Evolutionary conservation across 2,888 invertebrate species (phyloP), one percentile per base, ranked within the genome.

Genomic region (Eilema caniola): DNA sequence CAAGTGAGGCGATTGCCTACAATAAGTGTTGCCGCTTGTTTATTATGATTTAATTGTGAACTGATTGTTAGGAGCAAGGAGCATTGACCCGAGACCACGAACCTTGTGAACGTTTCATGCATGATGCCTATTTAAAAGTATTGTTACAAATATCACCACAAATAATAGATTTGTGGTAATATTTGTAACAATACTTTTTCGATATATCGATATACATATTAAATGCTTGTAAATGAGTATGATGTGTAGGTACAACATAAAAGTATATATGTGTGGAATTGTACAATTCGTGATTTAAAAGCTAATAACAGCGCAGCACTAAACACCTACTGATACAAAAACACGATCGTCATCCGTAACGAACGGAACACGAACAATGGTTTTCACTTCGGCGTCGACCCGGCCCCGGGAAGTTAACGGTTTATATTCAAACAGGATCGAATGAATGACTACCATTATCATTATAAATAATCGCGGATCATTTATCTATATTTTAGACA

Each of bases 331-430:
- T 73, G 71, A 76, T 74, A 79, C 74, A 78, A 80, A 79, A 78
- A 85, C 84, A 82, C 79, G 86, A 82, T 77, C 86, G 84, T 81
- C 78, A 77, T 85, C 88, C 85, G 86, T 85, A 86, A 83, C 84
- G 83, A 85, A 83, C 84, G 85, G 83, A 85, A 88, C 86, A 85
- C 75, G 83, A 87, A 86, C 88, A 88, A 88, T 83, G 78, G 80
- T 78, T 64, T 75, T 77, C 73, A 78, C 79, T 68, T 64, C 63
- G 68, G 47, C 76, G 70, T 68, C 78, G 72, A 70, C 67, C 69
- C 81, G 81, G 80, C 83, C 87, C 86, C 87, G 89, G 88, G 89
- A 89, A 88, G 85, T 83, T 86, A 89, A 88, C 89, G 88, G 88
- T 79, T 76, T 79, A 78, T 80, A 85, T 83, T 83, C 84, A 80